Evolutionary conservation across 37 sponge, comb jelly and placozoan species (phyloP), one percentile per base, ranked within the genome.

Genomic region (Cliona cf. orientalis): DNA sequence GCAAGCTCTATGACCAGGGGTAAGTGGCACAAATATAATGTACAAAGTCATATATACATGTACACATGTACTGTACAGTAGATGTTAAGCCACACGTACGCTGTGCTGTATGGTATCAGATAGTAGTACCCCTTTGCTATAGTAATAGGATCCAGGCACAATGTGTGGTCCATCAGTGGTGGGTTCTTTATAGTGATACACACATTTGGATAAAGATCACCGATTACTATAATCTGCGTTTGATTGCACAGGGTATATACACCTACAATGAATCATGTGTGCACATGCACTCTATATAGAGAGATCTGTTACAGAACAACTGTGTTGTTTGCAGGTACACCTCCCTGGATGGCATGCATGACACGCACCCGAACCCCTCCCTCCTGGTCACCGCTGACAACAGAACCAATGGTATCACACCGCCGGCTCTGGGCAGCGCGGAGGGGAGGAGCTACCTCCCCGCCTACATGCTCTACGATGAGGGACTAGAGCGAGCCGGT

Each of bases 1-100:
- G 99, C 58, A 26, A 83, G 37, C 87, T 98, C 26, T 98, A 98
- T 63, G 88, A 98, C 56, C 76, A 73, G 40, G 97, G 97, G 94
- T 94, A 39, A 85, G 86, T 32, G 35, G 35, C 68, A 66, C 12
- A n/a, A n/a, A n/a, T n/a, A n/a, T 38, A 7, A 36, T 34, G 39
- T 36, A 38, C 42, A 69, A 11, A 11, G 26, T 26, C 29, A 26
- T 63, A 17, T 63, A 26, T 11, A 22, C 23, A 17, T 49, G 55
- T 49, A 11, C 17, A 49, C 17, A 49, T 11, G 55, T 17, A 49
- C 14, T 11, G 17, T 49, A 49, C 17, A 49, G 55, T 17, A n/a
- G n/a, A n/a, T n/a, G n/a, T n/a, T n/a, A n/a, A n/a, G n/a, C n/a
- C n/a, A n/a, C n/a, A n/a, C n/a, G n/a, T n/a, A n/a, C n/a, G n/a